Evolutionary conservation across 2,888 invertebrate species (phyloP).

Genomic region (Agrenia bidenticulata): DNA sequence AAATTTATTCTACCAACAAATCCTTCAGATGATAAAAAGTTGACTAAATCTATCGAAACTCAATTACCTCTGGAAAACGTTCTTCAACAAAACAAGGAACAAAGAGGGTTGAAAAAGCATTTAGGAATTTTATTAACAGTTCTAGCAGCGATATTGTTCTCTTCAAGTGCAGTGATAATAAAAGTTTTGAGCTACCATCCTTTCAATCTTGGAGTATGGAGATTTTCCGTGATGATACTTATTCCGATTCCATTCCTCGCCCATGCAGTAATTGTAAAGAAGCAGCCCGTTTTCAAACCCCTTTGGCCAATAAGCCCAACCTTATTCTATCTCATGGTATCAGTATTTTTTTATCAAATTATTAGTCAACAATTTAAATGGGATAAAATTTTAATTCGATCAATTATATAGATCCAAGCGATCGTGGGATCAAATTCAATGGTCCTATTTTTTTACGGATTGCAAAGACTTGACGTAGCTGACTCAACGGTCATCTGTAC

Average conservation of each 20-base stretch:
- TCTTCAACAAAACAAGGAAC: background rate
- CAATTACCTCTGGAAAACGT: conserved; percentile 4
- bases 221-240: conserved; percentile 34
- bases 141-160: conserved; percentile 34
- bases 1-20: background rate
- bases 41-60: too few relatives aligned
- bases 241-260: conserved; percentile 39
- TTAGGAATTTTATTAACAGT: conserved; percentile 35
- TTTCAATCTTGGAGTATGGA: conserved; percentile 41
- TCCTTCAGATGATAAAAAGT: too few relatives aligned
- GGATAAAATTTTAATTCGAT: conserved; percentile 2
- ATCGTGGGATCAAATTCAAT: conserved; percentile 34
- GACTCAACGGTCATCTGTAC: conserved; percentile 34
- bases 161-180: conserved; percentile 33
- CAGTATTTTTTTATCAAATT: background rate
- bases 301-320: conserved; percentile 29
- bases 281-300: conserved; percentile 24
- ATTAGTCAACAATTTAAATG: background rate
- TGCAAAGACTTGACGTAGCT: conserved; percentile 32
- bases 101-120: conserved; percentile 28
- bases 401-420: conserved; percentile 32
- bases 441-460: conserved; percentile 33
- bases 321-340: conserved; percentile 29
- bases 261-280: conserved; percentile 25
- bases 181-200: conserved; percentile 39